Conservation (phyloP, 2,113 vertebrate genomes). For the Tinamus guttatus region DNA sequence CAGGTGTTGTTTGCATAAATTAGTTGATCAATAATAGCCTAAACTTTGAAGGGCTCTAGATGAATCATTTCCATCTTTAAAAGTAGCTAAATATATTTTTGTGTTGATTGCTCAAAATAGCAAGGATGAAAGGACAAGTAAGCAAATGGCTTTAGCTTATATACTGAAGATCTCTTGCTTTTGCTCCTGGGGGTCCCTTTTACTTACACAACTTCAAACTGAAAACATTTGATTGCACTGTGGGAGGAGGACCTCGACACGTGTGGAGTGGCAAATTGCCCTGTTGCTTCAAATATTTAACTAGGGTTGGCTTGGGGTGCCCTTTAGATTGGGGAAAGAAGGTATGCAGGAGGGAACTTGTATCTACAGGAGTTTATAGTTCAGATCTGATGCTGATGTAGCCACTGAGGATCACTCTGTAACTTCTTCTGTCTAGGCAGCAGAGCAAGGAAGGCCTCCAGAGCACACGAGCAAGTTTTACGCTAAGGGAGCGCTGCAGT, state of each 20-base stretch:
- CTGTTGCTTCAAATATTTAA: too few relatives aligned
- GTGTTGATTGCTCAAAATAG: background rate
- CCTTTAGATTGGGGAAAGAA: background rate
- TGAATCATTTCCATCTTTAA: slow-evolving; percentile 14
- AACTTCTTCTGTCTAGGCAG: slow-evolving; percentile 80
- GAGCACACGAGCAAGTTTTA: slow-evolving; percentile 99
- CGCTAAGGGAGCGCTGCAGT: slow-evolving; percentile 96
- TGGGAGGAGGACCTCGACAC: rapidly evolving
- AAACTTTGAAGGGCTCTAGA: slow-evolving; percentile 3
- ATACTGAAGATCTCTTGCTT: background rate
- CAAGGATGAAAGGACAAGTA: slow-evolving; percentile 7
- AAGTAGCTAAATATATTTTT: slow-evolving; percentile 14
- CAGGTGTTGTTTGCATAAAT: slow-evolving; percentile 23
- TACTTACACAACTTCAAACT: background rate
- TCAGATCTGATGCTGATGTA: rapidly evolving
- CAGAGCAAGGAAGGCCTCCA: slow-evolving; percentile 95
- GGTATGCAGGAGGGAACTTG: background rate
- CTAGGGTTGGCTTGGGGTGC: background rate
- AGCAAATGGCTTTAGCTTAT: background rate
- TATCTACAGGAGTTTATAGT: rapidly evolving
- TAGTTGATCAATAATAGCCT: background rate
- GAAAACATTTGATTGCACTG: background rate
- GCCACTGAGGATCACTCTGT: background rate
- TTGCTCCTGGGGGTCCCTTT: background rate
- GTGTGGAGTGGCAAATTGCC: background rate